Conservation (phyloP, 1,140 invertebrate genomes). For the Artemia franciscana region DNA sequence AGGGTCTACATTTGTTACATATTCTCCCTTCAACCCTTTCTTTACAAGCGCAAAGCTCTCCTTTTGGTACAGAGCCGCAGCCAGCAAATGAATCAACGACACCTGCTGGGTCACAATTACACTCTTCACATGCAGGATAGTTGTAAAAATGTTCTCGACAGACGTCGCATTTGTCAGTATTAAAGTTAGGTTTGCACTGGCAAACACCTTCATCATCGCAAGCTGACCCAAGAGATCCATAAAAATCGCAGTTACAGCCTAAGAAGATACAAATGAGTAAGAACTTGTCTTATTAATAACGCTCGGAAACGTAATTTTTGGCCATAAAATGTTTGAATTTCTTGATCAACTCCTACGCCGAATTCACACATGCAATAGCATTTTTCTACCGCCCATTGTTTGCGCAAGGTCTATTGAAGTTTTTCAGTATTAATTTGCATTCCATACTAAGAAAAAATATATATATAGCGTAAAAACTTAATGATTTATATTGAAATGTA, state of each 20-base stretch:
- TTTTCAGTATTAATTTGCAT: too few relatives aligned
- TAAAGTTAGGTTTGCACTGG: constrained; percentile 64
- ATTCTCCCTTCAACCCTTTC: constrained; percentile 75
- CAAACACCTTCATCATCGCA: constrained; percentile 72
- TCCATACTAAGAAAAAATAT: too few relatives aligned
- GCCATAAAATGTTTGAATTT: too few relatives aligned
- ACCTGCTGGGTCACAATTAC: constrained; percentile 91
- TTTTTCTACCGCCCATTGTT: too few relatives aligned
- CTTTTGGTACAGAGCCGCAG: constrained; percentile 57
- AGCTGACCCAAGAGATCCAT: constrained; percentile 66
- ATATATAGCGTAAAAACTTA: too few relatives aligned
- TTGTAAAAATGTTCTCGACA: constrained; percentile 94
- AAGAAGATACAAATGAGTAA: constrained; percentile 13
- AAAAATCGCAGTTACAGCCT: constrained; percentile 74
- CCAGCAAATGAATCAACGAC: constrained; percentile 68
- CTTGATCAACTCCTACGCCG: too few relatives aligned
- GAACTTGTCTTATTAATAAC: too few relatives aligned
- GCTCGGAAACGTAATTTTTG: too few relatives aligned
- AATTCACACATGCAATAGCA: too few relatives aligned
- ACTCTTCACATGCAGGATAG: constrained; percentile 89
- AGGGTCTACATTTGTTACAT: constrained; percentile 75
- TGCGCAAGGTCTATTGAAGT: too few relatives aligned
- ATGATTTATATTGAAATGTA: too few relatives aligned
- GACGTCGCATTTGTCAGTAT: constrained; percentile 48
- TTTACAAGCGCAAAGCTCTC: constrained; percentile 88